A percentile compares a stretch with the other conserved stretches of the same genome.
Evolutionary conservation across 2,797 vertebrate genomes (phyloP).

Genomic region (Petrocephalus schoutedeni): DNA sequence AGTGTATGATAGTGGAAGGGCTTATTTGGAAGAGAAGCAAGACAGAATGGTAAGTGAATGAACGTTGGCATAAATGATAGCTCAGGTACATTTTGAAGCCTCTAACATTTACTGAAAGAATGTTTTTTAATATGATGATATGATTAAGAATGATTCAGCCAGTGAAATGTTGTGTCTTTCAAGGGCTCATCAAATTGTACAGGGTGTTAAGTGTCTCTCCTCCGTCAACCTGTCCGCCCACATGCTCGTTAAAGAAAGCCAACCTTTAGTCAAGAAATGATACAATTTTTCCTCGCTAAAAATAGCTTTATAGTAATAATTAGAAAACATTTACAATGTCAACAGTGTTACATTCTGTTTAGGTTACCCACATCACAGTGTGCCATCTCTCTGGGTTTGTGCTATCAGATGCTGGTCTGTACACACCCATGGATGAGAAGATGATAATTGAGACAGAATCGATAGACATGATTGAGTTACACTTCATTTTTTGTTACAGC

Average conservation of each 20-base stretch:
- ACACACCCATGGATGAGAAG: constrained; percentile 38
- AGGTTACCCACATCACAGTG: constrained; percentile 74
- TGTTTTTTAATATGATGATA: neutral
- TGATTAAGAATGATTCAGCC: neutral
- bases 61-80: neutral
- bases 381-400: constrained; percentile 65
- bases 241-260: neutral
- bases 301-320: constrained; percentile 76
- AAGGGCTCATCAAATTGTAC: neutral
- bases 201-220: neutral
- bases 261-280: constrained; percentile 40
- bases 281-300: constrained; percentile 64
- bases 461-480: constrained; percentile 48
- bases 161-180: neutral
- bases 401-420: constrained; percentile 49
- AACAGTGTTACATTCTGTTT: constrained; percentile 77
- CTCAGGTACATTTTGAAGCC: neutral
- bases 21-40: neutral
- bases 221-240: neutral
- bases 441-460: constrained; percentile 43
- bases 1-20: neutral
- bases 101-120: neutral
- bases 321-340: constrained; percentile 72
- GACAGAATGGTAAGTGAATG: neutral
- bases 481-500: constrained; percentile 17